Evolutionary conservation across 2,888 invertebrate species (phyloP).

Genomic region (Tetheella fluctuosa): DNA sequence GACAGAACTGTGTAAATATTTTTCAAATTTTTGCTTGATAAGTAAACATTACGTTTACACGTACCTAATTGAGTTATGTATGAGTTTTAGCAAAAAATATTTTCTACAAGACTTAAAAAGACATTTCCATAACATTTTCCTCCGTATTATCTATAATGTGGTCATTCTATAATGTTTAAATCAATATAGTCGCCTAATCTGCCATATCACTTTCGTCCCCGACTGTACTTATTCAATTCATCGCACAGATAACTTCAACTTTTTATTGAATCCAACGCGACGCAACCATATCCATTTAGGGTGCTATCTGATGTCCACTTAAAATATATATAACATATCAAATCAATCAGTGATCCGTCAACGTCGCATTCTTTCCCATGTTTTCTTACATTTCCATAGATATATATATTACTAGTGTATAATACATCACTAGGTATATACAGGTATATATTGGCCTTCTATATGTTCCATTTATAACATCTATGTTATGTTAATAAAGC

Average conservation of each 20-base stretch:
- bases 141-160: too few species aligned
- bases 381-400: constrained; percentile 17
- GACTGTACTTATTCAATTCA: constrained; percentile 27
- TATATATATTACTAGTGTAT: not conserved
- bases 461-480: constrained; percentile 71
- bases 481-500: constrained; percentile 77
- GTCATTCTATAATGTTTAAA: not conserved
- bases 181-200: not conserved
- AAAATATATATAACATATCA: constrained; percentile 36
- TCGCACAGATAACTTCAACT: constrained; percentile 23
- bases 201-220: constrained; percentile 15
- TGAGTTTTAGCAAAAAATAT: too few species aligned
- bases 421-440: not conserved
- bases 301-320: constrained; percentile 33
- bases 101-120: too few species aligned
- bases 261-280: constrained; percentile 28
- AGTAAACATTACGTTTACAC: too few species aligned
- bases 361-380: constrained; percentile 31
- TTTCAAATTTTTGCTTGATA: not conserved
- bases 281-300: constrained; percentile 32
- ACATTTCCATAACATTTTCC: too few species aligned
- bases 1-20: not conserved
- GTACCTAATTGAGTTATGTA: too few species aligned
- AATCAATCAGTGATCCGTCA: constrained; percentile 23
- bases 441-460: constrained; percentile 59